Percentiles rank a stretch among this genome's conserved stretches.
phyloP scores from a whole-genome alignment of 2,113 vertebrate species.

The Vidua chalybeata region DNA sequence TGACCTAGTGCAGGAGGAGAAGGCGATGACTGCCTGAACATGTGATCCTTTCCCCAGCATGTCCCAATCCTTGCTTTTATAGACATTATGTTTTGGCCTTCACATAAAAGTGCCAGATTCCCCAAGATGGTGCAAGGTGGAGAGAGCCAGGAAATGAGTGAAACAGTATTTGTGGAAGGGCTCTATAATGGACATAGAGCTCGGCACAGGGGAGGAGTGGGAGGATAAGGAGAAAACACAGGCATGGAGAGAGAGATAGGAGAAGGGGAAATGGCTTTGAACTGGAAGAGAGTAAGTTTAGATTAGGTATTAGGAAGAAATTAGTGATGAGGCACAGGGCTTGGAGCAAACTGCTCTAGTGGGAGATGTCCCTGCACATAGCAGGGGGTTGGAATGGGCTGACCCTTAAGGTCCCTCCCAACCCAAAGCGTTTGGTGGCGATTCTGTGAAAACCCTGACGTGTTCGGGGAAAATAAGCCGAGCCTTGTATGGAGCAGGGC shows the following conservation, averaged over 20 bases:
- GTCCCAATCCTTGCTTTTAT: not conserved
- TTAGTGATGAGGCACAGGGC: not conserved
- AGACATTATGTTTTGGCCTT: not conserved
- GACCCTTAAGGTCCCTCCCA: not conserved
- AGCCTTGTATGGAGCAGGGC: not conserved
- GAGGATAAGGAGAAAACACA: not conserved
- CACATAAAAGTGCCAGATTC: not conserved
- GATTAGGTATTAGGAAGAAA: not conserved
- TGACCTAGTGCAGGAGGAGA: not conserved
- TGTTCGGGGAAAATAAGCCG: not conserved
- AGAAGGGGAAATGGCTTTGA: not conserved
- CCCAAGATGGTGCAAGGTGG: not conserved
- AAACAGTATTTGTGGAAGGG: not conserved
- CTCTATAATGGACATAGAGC: not conserved
- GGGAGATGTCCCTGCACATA: not conserved
- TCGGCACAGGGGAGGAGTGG: rapidly evolving
- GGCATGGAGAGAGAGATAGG: not conserved
- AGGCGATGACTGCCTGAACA: not conserved
- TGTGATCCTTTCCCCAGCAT: not conserved
- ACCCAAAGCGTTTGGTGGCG: rapidly evolving
- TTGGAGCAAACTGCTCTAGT: not conserved
- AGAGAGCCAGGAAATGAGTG: not conserved
- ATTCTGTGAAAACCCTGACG: not conserved
- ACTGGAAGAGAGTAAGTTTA: not conserved
- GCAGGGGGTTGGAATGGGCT: not conserved